Evolutionary conservation across 2,797 vertebrate species (phyloP).

Genomic region (Taeniopygia guttata): DNA sequence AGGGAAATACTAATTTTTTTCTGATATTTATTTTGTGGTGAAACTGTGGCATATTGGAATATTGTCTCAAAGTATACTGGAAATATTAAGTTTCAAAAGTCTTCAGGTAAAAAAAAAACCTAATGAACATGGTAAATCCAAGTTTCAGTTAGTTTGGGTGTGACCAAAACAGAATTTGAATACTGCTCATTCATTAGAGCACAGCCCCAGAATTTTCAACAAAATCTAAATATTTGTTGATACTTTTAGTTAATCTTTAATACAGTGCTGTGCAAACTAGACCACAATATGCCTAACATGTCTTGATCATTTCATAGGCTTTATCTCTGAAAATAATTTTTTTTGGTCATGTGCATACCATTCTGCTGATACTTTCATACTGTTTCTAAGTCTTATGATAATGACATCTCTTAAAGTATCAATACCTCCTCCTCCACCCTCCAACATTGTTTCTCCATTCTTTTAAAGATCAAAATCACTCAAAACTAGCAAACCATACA

Average conservation of each 20-base stretch:
- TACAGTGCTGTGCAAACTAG: neutral
- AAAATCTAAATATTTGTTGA: neutral
- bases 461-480: neutral
- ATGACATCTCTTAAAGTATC: neutral
- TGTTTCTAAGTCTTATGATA: neutral
- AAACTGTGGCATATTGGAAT: neutral
- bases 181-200: neutral
- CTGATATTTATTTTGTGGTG: neutral
- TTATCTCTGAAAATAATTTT: neutral
- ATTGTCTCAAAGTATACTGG: neutral
- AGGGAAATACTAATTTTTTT: neutral
- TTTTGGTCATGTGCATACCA: neutral
- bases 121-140: neutral
- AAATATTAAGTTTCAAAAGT: neutral
- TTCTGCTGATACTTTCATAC: neutral
- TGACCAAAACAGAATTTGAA: neutral
- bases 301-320: neutral
- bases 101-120: neutral
- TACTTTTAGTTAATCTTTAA: neutral
- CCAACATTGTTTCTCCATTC: neutral
- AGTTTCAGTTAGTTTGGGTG: neutral
- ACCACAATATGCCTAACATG: neutral
- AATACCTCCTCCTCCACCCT: neutral
- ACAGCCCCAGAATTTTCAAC: neutral
- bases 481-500: neutral